Evolutionary conservation across 2,797 vertebrate species (phyloP), one percentile per base, ranked within the genome.

Genomic region (Paguma larvata): DNA sequence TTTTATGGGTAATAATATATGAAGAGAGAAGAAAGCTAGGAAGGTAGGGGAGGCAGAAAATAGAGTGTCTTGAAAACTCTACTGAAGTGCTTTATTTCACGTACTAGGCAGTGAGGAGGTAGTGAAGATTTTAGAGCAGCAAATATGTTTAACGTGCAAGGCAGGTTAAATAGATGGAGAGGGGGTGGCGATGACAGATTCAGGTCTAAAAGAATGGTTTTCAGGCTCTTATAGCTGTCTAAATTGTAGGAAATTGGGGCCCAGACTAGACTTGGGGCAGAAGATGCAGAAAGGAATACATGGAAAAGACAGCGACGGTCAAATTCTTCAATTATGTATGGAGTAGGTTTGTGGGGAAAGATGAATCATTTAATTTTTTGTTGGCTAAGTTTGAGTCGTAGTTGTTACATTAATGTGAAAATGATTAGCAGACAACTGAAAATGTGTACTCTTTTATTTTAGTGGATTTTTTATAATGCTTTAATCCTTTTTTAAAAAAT

Each of bases 1-100:
- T 85, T 91, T 82, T 59, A 78, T 91, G 25, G 13, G 27, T 82
- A 93, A 88, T 83, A 68, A 96, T 92, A 5, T 89, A 48, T 87
- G 59, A 94, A 68, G 25, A 7, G 65, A 83, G 73, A 78, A 89
- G 41, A 95, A 59, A 48, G 41, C 38, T 51, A 38, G 77, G 44
- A 90, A 75, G 18, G 51, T 91, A 86, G 8, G 11, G 63, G 44
- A 62, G 18, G 34, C 15, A 85, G 14, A 70, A 89, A 27, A 19
- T 38, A 34, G 75, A 87, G 13, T 16, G 0, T 79, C 34, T 89
- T 68, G 51, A 90, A 79, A 94, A 79, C 48, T 67, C 13, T 67
- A 23, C 12, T 59, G 38, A 89, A 34, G 15, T 34, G 63, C 38
- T 44, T 56, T 85, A 59, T 83, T 92, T 85, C 13, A 48, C 80